Conservation (phyloP, 2,797 vertebrate species). For the Melanotaenia boesemani region DNA sequence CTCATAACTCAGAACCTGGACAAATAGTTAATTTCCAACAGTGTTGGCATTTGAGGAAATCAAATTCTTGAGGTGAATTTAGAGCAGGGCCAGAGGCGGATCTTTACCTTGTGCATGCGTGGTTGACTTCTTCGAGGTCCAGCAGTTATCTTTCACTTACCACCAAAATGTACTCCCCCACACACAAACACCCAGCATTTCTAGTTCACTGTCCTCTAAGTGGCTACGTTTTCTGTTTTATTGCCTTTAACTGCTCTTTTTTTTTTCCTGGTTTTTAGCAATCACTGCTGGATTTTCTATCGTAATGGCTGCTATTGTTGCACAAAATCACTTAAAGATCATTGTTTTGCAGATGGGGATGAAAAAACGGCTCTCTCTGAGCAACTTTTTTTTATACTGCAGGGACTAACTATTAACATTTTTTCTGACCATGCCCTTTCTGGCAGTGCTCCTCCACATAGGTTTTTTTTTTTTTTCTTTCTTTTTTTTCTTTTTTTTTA, state of each 20-base stretch:
- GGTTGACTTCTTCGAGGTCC: conserved; percentile 49
- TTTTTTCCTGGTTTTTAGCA: conserved; percentile 15
- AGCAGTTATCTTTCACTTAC: conserved; percentile 75
- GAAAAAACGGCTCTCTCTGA: conserved; percentile 45
- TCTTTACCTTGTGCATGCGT: conserved; percentile 46
- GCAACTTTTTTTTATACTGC: conserved; percentile 53
- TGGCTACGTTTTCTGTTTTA: conserved; percentile 24
- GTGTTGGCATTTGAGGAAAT: conserved; percentile 81
- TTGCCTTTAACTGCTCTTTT: conserved; percentile 16
- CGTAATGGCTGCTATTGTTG: conserved; percentile 53
- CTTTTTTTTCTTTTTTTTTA: too few species aligned
- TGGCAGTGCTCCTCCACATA: conserved; percentile 67
- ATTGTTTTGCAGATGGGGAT: conserved; percentile 55
- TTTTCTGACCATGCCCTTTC: conserved; percentile 75
- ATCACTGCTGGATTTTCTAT: conserved; percentile 49
- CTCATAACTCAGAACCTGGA: conserved; percentile 74
- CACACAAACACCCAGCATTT: conserved; percentile 41
- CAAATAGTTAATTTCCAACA: conserved; percentile 79
- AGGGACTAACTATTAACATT: conserved; percentile 69
- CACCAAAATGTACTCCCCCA: conserved; percentile 39
- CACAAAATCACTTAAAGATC: conserved; percentile 58
- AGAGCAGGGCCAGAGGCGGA: conserved; percentile 65
- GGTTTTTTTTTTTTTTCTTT: conserved; percentile 52
- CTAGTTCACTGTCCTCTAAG: conserved; percentile 39
- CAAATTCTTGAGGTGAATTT: conserved; percentile 76